Conservation (phyloP, 2,113 vertebrate genomes). For the Microtus ochrogaster region DNA sequence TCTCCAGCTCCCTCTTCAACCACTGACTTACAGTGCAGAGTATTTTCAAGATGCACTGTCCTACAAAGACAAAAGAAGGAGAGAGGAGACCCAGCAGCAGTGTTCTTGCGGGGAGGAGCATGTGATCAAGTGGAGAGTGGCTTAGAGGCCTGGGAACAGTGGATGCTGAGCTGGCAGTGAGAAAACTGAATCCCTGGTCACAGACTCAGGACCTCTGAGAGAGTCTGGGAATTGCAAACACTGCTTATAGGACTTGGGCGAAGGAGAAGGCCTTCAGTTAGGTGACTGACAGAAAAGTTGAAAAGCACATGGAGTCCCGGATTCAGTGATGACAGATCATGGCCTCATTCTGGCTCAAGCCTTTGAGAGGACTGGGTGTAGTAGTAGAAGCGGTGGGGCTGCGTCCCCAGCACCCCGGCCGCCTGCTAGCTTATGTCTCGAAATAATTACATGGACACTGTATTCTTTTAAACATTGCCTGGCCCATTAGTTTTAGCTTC, state of each 20-base stretch:
- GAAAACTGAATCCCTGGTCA: not conserved
- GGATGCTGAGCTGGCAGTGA: not conserved
- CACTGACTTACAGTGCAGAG: not conserved
- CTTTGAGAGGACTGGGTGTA: not conserved
- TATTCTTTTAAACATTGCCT: no score
- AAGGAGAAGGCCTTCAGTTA: not conserved
- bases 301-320: not conserved
- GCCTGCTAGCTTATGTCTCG: no score
- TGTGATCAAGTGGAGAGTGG: not conserved
- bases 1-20: not conserved
- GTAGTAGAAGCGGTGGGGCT: no score
- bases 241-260: not conserved
- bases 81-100: not conserved
- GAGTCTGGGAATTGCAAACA: not conserved
- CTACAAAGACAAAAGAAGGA: not conserved
- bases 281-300: not conserved
- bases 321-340: not conserved
- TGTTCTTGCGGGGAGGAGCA: not conserved
- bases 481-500: no score
- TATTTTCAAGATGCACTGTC: constrained; percentile 9
- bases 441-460: no score
- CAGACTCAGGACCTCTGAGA: not conserved
- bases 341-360: not conserved
- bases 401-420: no score
- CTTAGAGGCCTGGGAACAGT: not conserved